phyloP scores from a whole-genome alignment of 1,140 invertebrate genomes.

The Protaetia brevitarsis region DNA sequence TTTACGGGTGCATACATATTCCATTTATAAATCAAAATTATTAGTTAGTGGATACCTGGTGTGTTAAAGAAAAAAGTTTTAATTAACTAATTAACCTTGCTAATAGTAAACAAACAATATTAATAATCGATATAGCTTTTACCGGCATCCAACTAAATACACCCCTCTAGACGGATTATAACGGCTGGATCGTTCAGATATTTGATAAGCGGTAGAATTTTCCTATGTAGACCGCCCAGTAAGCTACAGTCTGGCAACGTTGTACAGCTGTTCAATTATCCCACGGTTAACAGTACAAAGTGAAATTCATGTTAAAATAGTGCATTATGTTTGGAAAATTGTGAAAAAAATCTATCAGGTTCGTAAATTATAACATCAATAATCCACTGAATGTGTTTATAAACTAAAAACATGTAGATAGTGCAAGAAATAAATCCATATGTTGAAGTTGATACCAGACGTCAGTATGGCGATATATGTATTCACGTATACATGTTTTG shows the following conservation, averaged over 20 bases:
- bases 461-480: not conserved
- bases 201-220: not conserved
- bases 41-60: not conserved
- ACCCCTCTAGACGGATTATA: not conserved
- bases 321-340: constrained; percentile 9
- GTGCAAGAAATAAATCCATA: not conserved
- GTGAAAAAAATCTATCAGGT: constrained; percentile 5
- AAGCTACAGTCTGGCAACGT: constrained; percentile 1
- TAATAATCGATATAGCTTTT: no score
- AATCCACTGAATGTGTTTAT: not conserved
- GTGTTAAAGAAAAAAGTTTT: not conserved
- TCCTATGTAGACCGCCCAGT: constrained; percentile 14
- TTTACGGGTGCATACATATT: not conserved
- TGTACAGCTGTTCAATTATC: constrained; percentile 19
- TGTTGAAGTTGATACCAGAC: not conserved
- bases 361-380: not conserved
- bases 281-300: not conserved
- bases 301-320: not conserved
- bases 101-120: no score
- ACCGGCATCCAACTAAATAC: no score
- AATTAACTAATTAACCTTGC: no score
- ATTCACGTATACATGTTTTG: not conserved
- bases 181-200: not conserved
- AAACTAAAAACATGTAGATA: not conserved
- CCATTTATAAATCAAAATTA: not conserved